Base-by-base conservation (phyloP, 2,797 vertebrate genomes). In the Lepilemur septentrionalis region DNA sequence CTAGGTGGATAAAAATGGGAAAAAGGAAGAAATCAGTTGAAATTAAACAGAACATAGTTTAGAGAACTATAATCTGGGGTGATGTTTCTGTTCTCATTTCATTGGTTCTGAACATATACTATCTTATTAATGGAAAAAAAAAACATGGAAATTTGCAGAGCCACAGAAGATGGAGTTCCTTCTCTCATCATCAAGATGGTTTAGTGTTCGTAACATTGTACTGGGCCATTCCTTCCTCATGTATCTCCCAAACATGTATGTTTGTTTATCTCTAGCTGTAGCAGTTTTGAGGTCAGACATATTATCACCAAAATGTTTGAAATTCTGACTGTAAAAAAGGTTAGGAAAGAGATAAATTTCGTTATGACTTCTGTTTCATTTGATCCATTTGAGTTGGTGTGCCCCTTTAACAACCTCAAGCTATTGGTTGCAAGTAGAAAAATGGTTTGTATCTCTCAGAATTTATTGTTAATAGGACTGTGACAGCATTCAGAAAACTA, bases 381-480 rank as follows among this genome's bases (percentile, higher is more conserved):
- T 88, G 61, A 59, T 94, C 14, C 28, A n/a, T 89, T 87, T 78
- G 82, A 55, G 48, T 61, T 95, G 95, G 65, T 96, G 25, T 85
- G 17, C 23, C 81, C 14, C 22, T 65, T 92, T 65, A 91, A 46
- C 72, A 72, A 80, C 17, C 20, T 88, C 17, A 80, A 84, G 46
- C 30, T 90, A 75, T 65, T 72, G 25, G 18, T 41, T 88, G 4
- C 46, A 93, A 72, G 35, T 85, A 80, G 41, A 73, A 75, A 93
- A 86, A 90, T 43, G 28, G 11, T 85, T 69, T 93, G 11, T 80
- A 35, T 81, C 14, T 88, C 46, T 95, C 41, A 81, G 35, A 92
- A 93, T 88, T 63, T 91, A 83, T 94, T 92, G 63, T 94, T 94
- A 94, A 67, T 92, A 95, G 43, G 50, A 95, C 50, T 28, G 5